Evolutionary conservation across 2,113 vertebrate species (phyloP).

Genomic region (Symphodus melops): DNA sequence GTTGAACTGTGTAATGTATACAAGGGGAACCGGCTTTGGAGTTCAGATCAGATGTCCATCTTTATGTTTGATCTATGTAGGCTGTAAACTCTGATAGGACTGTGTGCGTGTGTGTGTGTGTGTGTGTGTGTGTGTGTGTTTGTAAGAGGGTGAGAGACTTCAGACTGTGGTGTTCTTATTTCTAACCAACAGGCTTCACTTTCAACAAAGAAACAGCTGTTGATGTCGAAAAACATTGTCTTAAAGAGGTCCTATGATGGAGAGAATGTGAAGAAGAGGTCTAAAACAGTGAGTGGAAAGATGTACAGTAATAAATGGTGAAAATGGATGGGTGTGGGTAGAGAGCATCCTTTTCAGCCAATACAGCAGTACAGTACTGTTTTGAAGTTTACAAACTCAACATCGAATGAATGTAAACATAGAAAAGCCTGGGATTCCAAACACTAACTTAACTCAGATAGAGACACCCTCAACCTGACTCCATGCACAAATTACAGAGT

Average conservation of each 20-base stretch:
- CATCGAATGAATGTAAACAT: too few relatives aligned
- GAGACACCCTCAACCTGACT: too few relatives aligned
- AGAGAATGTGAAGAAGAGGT: neutral
- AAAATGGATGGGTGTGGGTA: too few relatives aligned
- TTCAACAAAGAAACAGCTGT: neutral
- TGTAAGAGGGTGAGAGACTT: neutral
- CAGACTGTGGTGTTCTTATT: neutral
- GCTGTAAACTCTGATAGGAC: neutral
- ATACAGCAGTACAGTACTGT: too few relatives aligned
- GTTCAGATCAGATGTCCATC: constrained; percentile 10
- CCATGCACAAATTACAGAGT: too few relatives aligned
- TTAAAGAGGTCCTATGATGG: neutral
- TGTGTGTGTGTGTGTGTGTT: neutral
- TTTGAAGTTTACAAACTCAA: too few relatives aligned
- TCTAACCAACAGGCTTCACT: neutral
- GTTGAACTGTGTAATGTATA: neutral
- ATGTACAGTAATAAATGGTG: too few relatives aligned
- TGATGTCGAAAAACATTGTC: too few relatives aligned
- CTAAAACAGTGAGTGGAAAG: too few relatives aligned
- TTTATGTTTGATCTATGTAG: constrained; percentile 1
- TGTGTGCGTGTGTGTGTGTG: neutral
- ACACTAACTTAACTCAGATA: too few relatives aligned
- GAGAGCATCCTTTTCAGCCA: too few relatives aligned
- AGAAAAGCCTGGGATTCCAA: too few relatives aligned
- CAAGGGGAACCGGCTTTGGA: neutral